Evolutionary conservation across 2,888 invertebrate species (phyloP), one percentile per base, ranked within the genome.

Genomic region (Helleia helle): DNA sequence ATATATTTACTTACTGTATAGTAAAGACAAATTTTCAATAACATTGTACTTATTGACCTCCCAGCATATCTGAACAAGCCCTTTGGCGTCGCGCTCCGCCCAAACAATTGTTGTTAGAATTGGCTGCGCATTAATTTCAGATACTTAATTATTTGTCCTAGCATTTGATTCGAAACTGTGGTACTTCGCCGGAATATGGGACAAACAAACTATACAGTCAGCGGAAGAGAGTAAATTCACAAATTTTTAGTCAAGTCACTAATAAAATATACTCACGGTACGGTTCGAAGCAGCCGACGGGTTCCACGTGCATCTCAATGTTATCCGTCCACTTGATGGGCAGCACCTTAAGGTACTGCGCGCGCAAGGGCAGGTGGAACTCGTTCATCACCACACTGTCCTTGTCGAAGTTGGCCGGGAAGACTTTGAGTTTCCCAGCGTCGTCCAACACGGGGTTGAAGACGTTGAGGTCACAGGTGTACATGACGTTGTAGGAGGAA

Each of bases 261-360:
- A n/a, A n/a, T n/a, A n/a, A n/a, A n/a, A n/a, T n/a, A 11, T 14
- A 73, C 79, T 75, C 37, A 81, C 80, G 72, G 27, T 93, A 93
- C 1, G 91, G 89, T 50, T 88, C 74, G 52, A 87, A 94, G 62
- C 96, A 96, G 4, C 95, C 95, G 8, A 90, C 76, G 0, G 95
- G 87, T 56, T 96, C 94, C 0, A 91, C 71, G 43, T 90, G 87
- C 68, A 96, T 80, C 51, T 92, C 91, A 22, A 95, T 91, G 45
- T 86, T 88, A 3, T 88, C 75, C 27, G 90, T 86, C 94, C 94
- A 95, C 39, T 89, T 89, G 0, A 84, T 59, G 0, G 95, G 95
- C 38, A 89, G 67, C 26, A 96, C 63, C 59, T 91, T 91, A 1
- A 96, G 49, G 56, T 89, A 92, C 48, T 88, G 88, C 0, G 94